Base-by-base conservation (phyloP, 1,140 invertebrate genomes). In the Mamestra configurata region DNA sequence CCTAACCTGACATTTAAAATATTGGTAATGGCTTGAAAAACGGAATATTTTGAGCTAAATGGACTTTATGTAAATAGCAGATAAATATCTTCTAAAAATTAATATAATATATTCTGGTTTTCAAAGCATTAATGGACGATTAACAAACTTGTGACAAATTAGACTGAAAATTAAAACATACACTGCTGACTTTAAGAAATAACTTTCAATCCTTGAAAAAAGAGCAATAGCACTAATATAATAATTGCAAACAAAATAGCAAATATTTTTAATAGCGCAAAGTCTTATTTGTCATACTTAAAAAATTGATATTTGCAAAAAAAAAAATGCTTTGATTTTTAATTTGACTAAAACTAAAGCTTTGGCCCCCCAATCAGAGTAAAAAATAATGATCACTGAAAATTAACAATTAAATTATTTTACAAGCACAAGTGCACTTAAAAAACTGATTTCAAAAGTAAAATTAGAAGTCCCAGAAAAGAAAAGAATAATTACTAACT, bases 141-240 rank as follows among this genome's bases (percentile, higher is more conserved):
- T 15, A 18, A 46, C 11, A 46, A 68, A 68, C 64, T 46, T 27
- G 24, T 68, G 64, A 46, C 64, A 68, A 68, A 68, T 68, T 24
- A 68, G 64, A 68, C 64, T 68, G 10, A 24, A 5, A 0, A 55
- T 20, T 22, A 55, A 22, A 13, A 1, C 15, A 15, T 46, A 46
- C 43, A 46, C 2, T 46, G 10, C 6, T 4, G 0, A 6, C 2
- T 15, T 15, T 46, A 2, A 46, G n/a, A 46, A 46, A 10, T 15
- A 13, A 40, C 4, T 31, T 24, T 13, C 5, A 27, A 20, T 4
- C 35, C 4, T 4, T 4, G 40, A 0, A 4, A 18, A 20, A 7
- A 37, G 4, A 64, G 24, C 8, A 66, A 24, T 15, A 66, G 10
- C 3, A 27, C 2, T 4, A 27, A 0, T 27, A 15, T 24, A 46